Evolutionary conservation across 37 sponge, comb jelly and placozoan genomes (phyloP), one percentile per base, ranked within the genome.

Genomic region (Hexactinellida sp.): DNA sequence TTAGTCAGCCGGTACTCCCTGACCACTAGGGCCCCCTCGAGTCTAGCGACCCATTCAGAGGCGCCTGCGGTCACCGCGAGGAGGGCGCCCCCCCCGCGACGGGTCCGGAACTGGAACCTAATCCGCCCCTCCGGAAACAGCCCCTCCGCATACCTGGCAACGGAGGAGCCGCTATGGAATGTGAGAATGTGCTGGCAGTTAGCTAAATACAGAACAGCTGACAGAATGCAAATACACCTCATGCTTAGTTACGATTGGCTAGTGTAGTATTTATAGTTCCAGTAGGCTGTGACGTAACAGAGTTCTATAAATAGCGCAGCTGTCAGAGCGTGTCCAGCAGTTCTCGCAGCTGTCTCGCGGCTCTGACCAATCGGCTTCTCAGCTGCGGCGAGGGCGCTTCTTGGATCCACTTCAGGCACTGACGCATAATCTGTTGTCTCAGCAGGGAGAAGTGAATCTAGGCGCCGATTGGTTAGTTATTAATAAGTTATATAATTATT

Each of bases 391-490:
- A 85, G 38, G 89, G 85, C 23, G 88, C 86, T 21, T 91, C 76
- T 0, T 82, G 84, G 34, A 95, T 90, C 96, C 96, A 95, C 30
- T 90, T 38, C 0, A 89, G 88, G 30, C 90, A 90, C 89, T 93
- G 93, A 55, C 87, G 39, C 39, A 95, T 55, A 0, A 95, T 84
- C 52, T 84, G 84, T 24, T 90, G 88, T 10, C 87, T 54, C 83
- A 90, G 89, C 32, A 93, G 51, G 37, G 90, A 36, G 71, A 95
- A 95, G 76, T 95, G 96, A 0, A 91, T 90, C 36, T 63, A 55
- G 10, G 93, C 3, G 5, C 13, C 3, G 76, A 63, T 47, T 47
- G 52, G 52, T 47, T 47, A 47, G 16, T 47, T 16, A n/a, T n/a
- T n/a, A n/a, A n/a, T n/a, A n/a, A n/a, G n/a, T n/a, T n/a, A n/a